These are phyloP conservation scores for Megastigmus dorsalis DNA, from an alignment of 2,888 invertebrate genomes.

Conservation along the genomic window DNA sequence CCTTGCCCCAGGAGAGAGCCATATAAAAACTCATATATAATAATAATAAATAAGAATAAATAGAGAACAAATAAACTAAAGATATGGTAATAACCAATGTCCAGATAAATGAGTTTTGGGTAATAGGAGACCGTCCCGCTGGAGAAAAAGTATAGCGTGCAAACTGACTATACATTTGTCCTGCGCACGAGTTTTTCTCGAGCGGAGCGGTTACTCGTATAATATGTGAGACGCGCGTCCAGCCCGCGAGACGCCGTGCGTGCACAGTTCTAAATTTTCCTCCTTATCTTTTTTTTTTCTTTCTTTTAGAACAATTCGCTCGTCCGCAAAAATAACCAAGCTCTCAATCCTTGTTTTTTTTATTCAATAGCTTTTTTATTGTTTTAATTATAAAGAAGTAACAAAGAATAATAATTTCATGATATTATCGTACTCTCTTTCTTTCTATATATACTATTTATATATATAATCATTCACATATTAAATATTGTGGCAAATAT, in stretches of 20 bases:
- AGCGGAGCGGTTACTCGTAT: background rate
- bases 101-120: slow-evolving; percentile 42
- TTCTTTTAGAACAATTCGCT: slow-evolving; percentile 3
- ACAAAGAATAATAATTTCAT: slow-evolving; percentile 74
- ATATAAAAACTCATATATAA: too few relatives aligned
- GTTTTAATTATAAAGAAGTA: slow-evolving; percentile 74
- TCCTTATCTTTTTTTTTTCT: too few relatives aligned
- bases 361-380: slow-evolving; percentile 71
- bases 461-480: slow-evolving; percentile 68
- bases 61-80: background rate
- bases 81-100: slow-evolving; percentile 22
- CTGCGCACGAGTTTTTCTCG: background rate
- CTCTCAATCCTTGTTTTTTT: slow-evolving; percentile 57
- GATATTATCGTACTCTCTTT: slow-evolving; percentile 68
- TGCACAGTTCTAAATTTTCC: too few relatives aligned
- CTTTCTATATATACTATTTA: slow-evolving; percentile 56
- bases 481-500: slow-evolving; percentile 71
- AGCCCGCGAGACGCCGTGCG: slow-evolving; percentile 45
- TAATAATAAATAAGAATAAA: background rate
- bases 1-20: slow-evolving; percentile 12
- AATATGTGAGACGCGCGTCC: background rate
- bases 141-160: background rate
- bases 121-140: background rate
- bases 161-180: background rate
- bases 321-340: slow-evolving; percentile 30